Percentiles rank a stretch among this genome's conserved stretches.
These are phyloP conservation scores for Ashinkailepas kermadecensis DNA, from an alignment of 2,888 invertebrate species.

Conservation along the genomic window DNA sequence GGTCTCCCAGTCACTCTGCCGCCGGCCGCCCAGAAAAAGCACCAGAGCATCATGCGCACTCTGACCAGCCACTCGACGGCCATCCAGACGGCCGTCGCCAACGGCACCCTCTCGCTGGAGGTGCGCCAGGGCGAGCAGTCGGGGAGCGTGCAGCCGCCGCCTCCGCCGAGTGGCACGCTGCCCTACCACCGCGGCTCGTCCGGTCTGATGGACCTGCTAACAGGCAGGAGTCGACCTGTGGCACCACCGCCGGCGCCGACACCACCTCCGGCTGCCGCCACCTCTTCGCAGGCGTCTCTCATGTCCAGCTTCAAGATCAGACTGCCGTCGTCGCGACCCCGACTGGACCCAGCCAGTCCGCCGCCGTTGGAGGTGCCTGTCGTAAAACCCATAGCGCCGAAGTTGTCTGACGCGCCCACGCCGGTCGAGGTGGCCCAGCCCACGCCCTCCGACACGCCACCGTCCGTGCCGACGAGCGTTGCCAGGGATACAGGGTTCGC, in stretches of 20 bases:
- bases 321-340: neutral
- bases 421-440: neutral
- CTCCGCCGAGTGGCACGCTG: neutral
- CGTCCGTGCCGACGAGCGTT: neutral
- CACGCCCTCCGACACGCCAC: neutral
- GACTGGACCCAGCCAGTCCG: neutral
- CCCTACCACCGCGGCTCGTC: neutral
- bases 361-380: neutral
- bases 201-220: neutral
- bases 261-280: neutral
- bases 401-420: too few relatives aligned
- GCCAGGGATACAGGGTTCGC: neutral
- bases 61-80: conserved; percentile 9
- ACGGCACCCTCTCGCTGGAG: neutral
- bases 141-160: neutral
- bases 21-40: neutral
- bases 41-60: neutral
- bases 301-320: neutral
- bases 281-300: neutral
- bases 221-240: neutral
- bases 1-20: neutral
- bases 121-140: neutral
- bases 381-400: too few relatives aligned
- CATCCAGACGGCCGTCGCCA: neutral
- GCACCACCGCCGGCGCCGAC: neutral